A percentile compares a stretch with the other conserved stretches of the same genome.
phyloP scores from a whole-genome alignment of 2,797 vertebrate species.

The Gallirallus australis region DNA sequence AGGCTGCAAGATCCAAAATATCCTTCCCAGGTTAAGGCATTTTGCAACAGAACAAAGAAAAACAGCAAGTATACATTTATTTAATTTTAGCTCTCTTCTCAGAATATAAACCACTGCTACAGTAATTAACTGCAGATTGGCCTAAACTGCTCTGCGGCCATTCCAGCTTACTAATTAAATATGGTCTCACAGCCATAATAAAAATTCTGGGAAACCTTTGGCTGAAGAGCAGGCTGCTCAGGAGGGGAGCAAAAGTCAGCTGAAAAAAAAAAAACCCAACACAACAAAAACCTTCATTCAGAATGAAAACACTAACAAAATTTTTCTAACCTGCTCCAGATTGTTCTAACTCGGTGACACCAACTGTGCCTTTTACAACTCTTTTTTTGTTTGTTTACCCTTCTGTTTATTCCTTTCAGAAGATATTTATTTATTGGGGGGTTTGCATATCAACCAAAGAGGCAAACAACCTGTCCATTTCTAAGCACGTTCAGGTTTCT shows the following conservation, averaged over 20 bases:
- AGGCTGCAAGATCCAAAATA: neutral
- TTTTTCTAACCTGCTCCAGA: conserved; percentile 24
- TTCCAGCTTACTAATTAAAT: conserved; percentile 72
- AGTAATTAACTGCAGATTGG: conserved; percentile 62
- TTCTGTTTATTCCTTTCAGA: neutral
- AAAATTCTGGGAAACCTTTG: conserved; percentile 72
- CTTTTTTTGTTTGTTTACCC: neutral
- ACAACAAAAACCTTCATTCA: conserved; percentile 22
- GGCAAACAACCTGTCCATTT: neutral
- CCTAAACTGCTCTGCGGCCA: conserved; percentile 32
- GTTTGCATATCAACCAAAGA: neutral
- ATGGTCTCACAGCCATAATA: conserved; percentile 63
- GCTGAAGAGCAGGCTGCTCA: conserved; percentile 47
- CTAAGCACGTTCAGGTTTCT: neutral
- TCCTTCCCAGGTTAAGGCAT: conserved; percentile 17
- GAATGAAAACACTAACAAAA: conserved; percentile 51
- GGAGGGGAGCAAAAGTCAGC: conserved; percentile 26
- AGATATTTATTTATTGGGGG: neutral
- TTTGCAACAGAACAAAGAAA: conserved; percentile 33
- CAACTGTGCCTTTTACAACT: neutral
- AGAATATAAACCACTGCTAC: conserved; percentile 61
- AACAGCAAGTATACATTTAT: conserved; percentile 36
- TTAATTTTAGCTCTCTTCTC: conserved; percentile 66
- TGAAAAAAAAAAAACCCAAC: neutral
- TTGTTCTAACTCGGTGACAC: conserved; percentile 22